Conservation (phyloP, 2,797 vertebrate genomes). For the Microctenopoma lineatum region DNA sequence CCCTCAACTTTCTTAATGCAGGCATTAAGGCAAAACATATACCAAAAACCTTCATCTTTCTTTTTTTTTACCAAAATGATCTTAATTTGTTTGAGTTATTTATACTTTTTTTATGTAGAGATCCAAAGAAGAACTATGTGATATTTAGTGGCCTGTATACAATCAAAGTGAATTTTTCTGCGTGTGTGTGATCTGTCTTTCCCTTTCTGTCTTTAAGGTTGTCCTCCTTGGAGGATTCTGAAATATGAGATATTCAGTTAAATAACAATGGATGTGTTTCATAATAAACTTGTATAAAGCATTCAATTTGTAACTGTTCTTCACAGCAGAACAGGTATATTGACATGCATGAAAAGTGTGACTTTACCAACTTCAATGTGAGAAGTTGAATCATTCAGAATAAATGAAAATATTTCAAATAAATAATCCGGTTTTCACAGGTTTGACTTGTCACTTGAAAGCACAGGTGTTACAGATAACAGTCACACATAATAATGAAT, state of each 20-base stretch:
- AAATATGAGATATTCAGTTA: conserved; percentile 81
- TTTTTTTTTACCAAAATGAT: conserved; percentile 56
- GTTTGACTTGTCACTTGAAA: no score
- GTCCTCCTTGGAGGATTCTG: conserved; percentile 61
- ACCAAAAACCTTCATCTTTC: conserved; percentile 64
- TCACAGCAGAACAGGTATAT: background rate
- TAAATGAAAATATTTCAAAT: no score
- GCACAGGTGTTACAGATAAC: no score
- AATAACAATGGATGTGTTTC: conserved; percentile 82
- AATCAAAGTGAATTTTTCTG: conserved; percentile 74
- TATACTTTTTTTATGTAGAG: conserved; percentile 78
- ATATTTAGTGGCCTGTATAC: conserved; percentile 84
- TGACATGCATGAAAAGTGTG: no score
- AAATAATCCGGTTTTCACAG: no score
- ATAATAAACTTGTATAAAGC: conserved; percentile 90
- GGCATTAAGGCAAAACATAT: conserved; percentile 90
- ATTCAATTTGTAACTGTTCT: conserved; percentile 22
- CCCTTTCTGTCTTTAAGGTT: conserved; percentile 61
- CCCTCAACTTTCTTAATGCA: conserved; percentile 91
- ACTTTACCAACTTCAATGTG: no score
- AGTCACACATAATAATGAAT: no score
- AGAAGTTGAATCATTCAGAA: no score
- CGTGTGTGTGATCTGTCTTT: conserved; percentile 53
- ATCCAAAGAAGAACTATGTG: conserved; percentile 87
- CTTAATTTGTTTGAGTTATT: conserved; percentile 89